Base-by-base conservation (phyloP, 2,113 vertebrate species). In the Ciconia boyciana region DNA sequence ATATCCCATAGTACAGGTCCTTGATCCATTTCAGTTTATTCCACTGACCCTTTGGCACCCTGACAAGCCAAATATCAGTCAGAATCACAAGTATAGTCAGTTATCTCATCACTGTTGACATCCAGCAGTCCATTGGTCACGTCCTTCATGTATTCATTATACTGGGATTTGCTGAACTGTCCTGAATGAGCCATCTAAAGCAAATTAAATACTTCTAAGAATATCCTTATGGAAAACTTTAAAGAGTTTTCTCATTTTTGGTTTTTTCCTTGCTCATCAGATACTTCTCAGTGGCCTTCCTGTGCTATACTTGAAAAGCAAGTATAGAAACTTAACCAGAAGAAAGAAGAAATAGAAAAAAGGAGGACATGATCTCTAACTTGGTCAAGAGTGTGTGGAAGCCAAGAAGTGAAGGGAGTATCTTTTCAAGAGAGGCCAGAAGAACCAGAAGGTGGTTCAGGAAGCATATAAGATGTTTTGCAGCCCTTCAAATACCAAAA, bases 181-280 rank as follows among this genome's bases (percentile, higher is more conserved):
- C 57, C 74, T 72, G 66, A 94, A 87, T 28, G 44, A 91, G 48
- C 62, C 34, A 93, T 64, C 57, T 79, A 90, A 93, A 88, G 31
- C 74, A 96, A 88, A 95, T 92, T 39, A 77, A 90, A 77, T 83
- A 22, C 25, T 83, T 93, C 70, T 93, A 77, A 83, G 74, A 85
- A 83, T 80, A 93, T 93, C 54, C 13, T 77, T 54, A 80, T 17
- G 39, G 74, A 93, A 91, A 94, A 77, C 41, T 83, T 91, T 7
- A 10, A 84, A 68, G 65, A 49, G 13, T 83, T 90, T 91, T 94
- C 66, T 96, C 46, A 49, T 61, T 85, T 88, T 76, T 0, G 0
- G 7, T 76, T 85, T 89, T 71, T 39, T 83, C 46, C n/a, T 83
- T 82, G 6, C 32, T 92, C 36, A 69, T 84, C 34, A 68, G 39